Conservation (phyloP, 2,797 vertebrate genomes). For the Anabacerthia variegaticeps region DNA sequence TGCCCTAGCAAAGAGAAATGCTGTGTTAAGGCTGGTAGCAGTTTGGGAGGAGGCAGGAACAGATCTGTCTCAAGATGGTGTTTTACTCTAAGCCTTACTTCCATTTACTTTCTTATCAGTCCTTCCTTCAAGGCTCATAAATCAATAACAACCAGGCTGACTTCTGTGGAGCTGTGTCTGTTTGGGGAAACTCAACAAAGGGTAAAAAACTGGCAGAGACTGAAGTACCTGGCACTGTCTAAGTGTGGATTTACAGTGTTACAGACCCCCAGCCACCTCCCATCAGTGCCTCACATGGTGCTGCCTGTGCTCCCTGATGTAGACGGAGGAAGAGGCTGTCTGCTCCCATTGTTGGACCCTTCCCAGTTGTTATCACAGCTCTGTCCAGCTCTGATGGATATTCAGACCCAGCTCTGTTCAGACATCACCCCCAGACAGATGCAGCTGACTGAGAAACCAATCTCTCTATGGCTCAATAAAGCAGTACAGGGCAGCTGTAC, state of each 20-base stretch:
- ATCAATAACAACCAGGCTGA: neutral
- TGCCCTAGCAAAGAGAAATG: neutral
- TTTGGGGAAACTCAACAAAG: neutral
- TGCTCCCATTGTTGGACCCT: neutral
- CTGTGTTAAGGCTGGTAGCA: neutral
- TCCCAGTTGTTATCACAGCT: neutral
- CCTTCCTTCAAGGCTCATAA: neutral
- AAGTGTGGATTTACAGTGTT: neutral
- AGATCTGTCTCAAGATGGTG: neutral
- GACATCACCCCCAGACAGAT: neutral
- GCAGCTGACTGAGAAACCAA: neutral
- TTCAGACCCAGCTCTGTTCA: neutral
- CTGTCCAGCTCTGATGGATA: neutral
- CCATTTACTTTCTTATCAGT: neutral
- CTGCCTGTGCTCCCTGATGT: neutral
- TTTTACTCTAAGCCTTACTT: neutral
- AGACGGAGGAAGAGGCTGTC: neutral
- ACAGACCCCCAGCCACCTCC: neutral
- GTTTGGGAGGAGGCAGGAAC: fast-evolving
- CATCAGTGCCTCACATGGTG: neutral
- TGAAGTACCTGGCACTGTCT: neutral
- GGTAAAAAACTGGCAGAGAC: neutral
- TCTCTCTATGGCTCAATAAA: neutral
- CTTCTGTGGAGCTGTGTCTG: neutral
- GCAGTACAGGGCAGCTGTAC: neutral